Evolutionary conservation across 1,140 invertebrate species (phyloP).

Genomic region (Pentalonia nigronervosa): DNA sequence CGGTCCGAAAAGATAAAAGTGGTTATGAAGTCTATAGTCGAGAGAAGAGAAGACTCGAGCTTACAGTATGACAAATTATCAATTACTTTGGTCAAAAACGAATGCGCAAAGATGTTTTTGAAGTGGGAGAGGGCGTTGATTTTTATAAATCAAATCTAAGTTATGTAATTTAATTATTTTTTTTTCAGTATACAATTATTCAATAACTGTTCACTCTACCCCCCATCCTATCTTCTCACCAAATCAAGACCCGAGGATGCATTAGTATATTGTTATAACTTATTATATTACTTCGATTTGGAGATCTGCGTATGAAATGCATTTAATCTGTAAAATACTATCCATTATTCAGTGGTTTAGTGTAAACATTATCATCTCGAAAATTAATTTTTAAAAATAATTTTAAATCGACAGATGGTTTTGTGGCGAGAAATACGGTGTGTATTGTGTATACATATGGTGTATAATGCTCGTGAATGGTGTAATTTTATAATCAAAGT

Average conservation of each 20-base stretch:
- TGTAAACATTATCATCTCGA: background rate
- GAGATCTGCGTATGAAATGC: background rate
- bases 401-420: background rate
- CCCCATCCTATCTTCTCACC: too few species aligned
- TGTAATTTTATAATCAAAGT: background rate
- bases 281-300: background rate
- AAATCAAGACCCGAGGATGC: background rate
- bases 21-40: too few species aligned
- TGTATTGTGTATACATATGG: background rate
- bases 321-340: background rate
- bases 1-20: background rate
- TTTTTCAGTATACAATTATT: background rate
- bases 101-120: background rate
- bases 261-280: background rate
- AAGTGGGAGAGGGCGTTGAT: background rate
- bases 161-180: background rate
- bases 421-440: background rate
- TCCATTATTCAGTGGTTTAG: background rate
- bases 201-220: background rate
- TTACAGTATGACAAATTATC: background rate
- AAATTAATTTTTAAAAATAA: too few species aligned
- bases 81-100: background rate
- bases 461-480: background rate
- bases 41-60: background rate
- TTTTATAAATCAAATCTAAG: background rate